These are phyloP conservation scores for Chloroclysta siterata DNA, from an alignment of 2,888 invertebrate species.

Conservation along the genomic window DNA sequence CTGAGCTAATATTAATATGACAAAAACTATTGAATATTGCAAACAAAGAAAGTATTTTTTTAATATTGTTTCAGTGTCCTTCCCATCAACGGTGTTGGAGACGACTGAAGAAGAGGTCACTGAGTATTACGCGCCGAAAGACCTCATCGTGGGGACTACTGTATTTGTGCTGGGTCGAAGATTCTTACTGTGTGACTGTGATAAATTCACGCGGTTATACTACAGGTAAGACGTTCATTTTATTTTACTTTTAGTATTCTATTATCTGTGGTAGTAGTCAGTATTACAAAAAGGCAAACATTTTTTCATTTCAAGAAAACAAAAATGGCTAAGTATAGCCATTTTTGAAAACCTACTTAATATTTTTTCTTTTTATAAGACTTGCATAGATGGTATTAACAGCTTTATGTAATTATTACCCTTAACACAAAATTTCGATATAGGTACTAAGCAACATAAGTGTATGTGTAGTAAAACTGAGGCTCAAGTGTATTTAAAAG, in stretches of 20 bases:
- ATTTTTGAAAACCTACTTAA: too few relatives aligned
- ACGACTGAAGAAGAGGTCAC: slow-evolving; percentile 88
- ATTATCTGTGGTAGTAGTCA: too few relatives aligned
- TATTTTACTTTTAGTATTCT: not conserved
- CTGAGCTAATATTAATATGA: too few relatives aligned
- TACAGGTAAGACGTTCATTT: slow-evolving; percentile 72
- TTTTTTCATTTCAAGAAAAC: too few relatives aligned
- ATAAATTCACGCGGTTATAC: slow-evolving; percentile 91
- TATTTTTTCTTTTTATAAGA: too few relatives aligned
- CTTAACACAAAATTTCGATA: too few relatives aligned
- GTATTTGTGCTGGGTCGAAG: slow-evolving; percentile 88
- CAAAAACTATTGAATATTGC: not conserved
- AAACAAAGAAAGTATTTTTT: not conserved
- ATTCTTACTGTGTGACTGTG: slow-evolving; percentile 92
- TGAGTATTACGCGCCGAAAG: slow-evolving; percentile 91
- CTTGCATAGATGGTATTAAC: too few relatives aligned
- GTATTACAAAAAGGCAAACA: too few relatives aligned
- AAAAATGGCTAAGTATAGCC: too few relatives aligned
- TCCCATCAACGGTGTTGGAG: slow-evolving; percentile 89
- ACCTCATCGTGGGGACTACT: slow-evolving; percentile 90
- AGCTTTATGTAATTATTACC: too few relatives aligned
- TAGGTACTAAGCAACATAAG: too few relatives aligned
- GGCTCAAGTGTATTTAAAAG: slow-evolving; percentile 14
- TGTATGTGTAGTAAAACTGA: not conserved
- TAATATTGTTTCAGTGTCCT: slow-evolving; percentile 70